Evolutionary conservation across 1,140 invertebrate genomes (phyloP).

Genomic region (Ridgeia piscesae): DNA sequence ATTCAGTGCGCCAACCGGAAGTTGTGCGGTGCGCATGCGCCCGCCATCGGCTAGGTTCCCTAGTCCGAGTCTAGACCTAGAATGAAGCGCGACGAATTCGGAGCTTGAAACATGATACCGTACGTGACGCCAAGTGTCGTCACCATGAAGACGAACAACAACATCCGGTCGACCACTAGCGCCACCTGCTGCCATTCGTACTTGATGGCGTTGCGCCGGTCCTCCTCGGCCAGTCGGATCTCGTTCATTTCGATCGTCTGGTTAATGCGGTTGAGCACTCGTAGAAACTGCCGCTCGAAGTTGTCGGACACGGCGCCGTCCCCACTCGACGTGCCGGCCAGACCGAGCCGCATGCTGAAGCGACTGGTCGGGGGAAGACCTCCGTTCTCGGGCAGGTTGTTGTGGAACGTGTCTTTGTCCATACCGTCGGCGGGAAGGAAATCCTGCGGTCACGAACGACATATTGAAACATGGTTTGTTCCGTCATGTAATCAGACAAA

Average conservation of each 20-base stretch:
- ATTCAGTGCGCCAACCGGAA: slow-evolving; percentile 10
- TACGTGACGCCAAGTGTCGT: slow-evolving; percentile 58
- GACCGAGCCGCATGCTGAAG: slow-evolving; percentile 32
- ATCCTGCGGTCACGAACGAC: slow-evolving; percentile 33
- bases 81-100: slow-evolving; percentile 29
- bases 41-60: slow-evolving; percentile 13
- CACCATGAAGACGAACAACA: slow-evolving; percentile 70
- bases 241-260: slow-evolving; percentile 74
- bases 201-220: slow-evolving; percentile 67
- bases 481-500: not conserved
- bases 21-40: slow-evolving; percentile 21
- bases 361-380: slow-evolving; percentile 46
- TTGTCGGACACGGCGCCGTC: slow-evolving; percentile 29
- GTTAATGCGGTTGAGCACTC: slow-evolving; percentile 70
- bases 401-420: slow-evolving; percentile 32
- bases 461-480: not conserved
- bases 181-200: slow-evolving; percentile 79
- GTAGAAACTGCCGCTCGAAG: slow-evolving; percentile 66
- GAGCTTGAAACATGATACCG: slow-evolving; percentile 48
- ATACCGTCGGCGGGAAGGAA: slow-evolving; percentile 45
- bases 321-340: not conserved
- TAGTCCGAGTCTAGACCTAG: not conserved
- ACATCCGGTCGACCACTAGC: slow-evolving; percentile 68
- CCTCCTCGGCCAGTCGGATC: slow-evolving; percentile 68
- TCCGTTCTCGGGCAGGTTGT: slow-evolving; percentile 47